Base-by-base conservation (phyloP, 2,113 vertebrate genomes). In the Urocynchramus pylzowi region DNA sequence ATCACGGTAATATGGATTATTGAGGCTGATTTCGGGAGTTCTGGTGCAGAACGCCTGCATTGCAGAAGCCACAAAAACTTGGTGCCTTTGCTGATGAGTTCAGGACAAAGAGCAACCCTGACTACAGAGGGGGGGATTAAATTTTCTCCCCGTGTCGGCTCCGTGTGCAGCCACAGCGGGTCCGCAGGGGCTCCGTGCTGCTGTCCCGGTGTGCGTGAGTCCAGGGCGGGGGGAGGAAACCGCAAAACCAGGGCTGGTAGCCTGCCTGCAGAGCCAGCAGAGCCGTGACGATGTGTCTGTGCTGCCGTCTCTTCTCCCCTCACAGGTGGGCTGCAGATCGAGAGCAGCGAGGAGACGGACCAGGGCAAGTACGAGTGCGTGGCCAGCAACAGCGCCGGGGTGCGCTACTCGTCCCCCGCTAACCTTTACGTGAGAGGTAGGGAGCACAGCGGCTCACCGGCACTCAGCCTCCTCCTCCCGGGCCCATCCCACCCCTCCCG, bases 371-470 rank as follows among this genome's bases (percentile, higher is more conserved):
- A 99, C 37, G 99, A 99, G 95, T 99, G 99, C 16, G 99, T 99
- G 96, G 99, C 99, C 93, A 99, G 99, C 98, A 99, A 99, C 96
- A 98, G 98, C 91, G 99, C 99, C 28, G 99, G 99, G 45, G 99
- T 99, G 95, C 99, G 99, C 96, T 99, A 99, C 98, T 99, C 99
- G 31, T 98, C 99, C 63, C 99, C 99, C 1, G 99, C 99, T 97
- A 99, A 99, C 98, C 99, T 99, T 98, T 99, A 99, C 95, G 99
- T 99, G 98, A 98, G 99, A 99, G 99, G 99, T 99, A 99, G 99
- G 99, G 98, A 99, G 98, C 97, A 95, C 98, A 85, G 94, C 65
- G 87, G 97, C 96, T 97, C 94, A 67, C 87, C 91, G 97, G 93
- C 96, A 79, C 52, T 68, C 54, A 21, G 4, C 89, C 57, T 31